These are phyloP conservation scores for Alexandromys fortis DNA, from an alignment of 2,113 vertebrate species.

Conservation along the genomic window DNA sequence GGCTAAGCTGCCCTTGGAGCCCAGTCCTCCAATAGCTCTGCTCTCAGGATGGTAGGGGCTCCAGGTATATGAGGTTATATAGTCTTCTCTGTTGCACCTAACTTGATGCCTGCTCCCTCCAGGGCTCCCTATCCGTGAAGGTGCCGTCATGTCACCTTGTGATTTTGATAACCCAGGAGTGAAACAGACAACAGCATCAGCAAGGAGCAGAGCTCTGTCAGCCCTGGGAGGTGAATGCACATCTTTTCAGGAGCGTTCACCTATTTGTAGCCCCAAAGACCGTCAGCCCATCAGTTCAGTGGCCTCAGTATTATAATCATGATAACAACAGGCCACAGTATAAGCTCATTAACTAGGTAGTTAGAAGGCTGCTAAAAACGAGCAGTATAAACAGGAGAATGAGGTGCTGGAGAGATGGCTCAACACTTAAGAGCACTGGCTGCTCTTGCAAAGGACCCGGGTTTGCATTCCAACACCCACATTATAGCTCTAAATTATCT, in stretches of 20 bases:
- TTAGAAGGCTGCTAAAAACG: neutral
- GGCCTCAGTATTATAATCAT: neutral
- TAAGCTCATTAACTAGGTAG: neutral
- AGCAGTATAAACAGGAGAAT: neutral
- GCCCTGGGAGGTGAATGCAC: neutral
- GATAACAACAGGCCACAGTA: no score
- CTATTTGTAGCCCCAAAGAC: neutral
- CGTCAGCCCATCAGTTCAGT: neutral
- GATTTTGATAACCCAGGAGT: neutral
- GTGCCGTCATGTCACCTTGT: no score
- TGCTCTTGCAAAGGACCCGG: neutral
- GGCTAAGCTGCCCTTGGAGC: no score
- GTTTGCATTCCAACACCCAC: neutral
- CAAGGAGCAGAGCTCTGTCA: neutral
- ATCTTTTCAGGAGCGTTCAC: no score
- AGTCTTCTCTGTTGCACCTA: rapidly evolving
- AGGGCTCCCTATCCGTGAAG: neutral
- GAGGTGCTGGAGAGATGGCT: neutral
- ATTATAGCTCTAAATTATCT: neutral
- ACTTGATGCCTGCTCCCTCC: no score
- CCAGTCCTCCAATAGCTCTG: neutral
- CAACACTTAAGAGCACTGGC: neutral
- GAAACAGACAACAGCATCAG: neutral
- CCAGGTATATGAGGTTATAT: neutral
- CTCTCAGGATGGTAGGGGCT: neutral